Evolutionary conservation across 2,888 invertebrate genomes (phyloP), one percentile per base, ranked within the genome.

Genomic region (Meta bourneti): DNA sequence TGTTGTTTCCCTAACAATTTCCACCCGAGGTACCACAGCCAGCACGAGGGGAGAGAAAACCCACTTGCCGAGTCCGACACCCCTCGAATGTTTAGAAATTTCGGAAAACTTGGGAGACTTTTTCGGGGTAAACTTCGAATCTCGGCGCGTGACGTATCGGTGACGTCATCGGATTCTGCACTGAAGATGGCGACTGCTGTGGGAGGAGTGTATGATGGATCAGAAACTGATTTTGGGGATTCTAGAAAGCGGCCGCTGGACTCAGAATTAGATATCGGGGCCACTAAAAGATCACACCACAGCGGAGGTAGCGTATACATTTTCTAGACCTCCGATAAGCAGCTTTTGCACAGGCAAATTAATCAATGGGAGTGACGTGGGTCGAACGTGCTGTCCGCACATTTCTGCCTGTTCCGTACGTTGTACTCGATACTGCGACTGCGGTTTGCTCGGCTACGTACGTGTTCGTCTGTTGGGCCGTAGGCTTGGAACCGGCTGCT

Each of bases 171-270:
- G n/a, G 34, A 34, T 88, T 81, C 92, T 89, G 92, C 91, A 88
- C 92, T 85, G 87, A 92, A 92, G 87, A 93, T 93, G 93, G 93
- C 93, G 93, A 90, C 88, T 74, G 75, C 87, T 71, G 75, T 81
- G 71, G 87, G 75, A 84, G 93, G 84, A 74, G 90, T 90, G 83
- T 84, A 79, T 84, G 84, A 80, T 54, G 83, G 84, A 81, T 71
- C 80, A 49, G 80, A 93, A 74, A 74, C 75, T 71, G 92, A 83
- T 51, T 90, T 87, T 70, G 72, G 84, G 74, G 88, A 90, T 88
- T 81, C 88, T 90, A 74, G 87, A 94, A 95, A 93, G 83, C 85
- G 89, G 70, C 86, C 79, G 34, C 77, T 87, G 79, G 80, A 89
- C 61, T 75, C 88, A 34, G 92, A 92, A 77, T 91, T 89, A 80